These are phyloP conservation scores for Diogma glabrata DNA, from an alignment of 2,888 invertebrate species.

Conservation along the genomic window DNA sequence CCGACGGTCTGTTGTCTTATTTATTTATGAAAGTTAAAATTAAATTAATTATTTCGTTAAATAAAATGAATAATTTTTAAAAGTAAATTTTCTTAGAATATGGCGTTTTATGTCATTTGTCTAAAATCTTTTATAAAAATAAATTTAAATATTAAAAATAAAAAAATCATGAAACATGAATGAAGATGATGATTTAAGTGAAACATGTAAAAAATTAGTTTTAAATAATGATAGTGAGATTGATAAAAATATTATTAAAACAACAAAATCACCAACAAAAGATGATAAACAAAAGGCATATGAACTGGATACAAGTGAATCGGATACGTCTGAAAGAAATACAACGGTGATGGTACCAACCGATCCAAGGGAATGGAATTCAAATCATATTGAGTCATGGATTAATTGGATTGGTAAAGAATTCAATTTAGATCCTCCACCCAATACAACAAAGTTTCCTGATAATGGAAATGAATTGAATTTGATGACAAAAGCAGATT, in stretches of 20 bases:
- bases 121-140: no score
- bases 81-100: conserved; percentile 7
- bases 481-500: conserved; percentile 48
- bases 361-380: conserved; percentile 54
- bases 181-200: conserved; percentile 9
- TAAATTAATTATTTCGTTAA: no score
- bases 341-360: conserved; percentile 13
- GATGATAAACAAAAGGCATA: not conserved
- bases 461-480: conserved; percentile 44
- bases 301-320: conserved; percentile 5
- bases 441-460: conserved; percentile 43
- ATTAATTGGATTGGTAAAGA: conserved; percentile 47
- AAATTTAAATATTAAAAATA: no score
- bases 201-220: conserved; percentile 2
- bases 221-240: no score
- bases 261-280: conserved; percentile 1
- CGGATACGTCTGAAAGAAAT: conserved; percentile 9
- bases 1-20: no score
- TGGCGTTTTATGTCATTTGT: no score
- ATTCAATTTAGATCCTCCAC: conserved; percentile 44
- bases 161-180: conserved; percentile 7
- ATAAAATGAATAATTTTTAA: no score
- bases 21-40: no score
- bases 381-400: conserved; percentile 47
- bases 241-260: no score